Evolutionary conservation across 2,113 vertebrate species (phyloP), one percentile per base, ranked within the genome.

Genomic region (Corythornis madagascariensis): DNA sequence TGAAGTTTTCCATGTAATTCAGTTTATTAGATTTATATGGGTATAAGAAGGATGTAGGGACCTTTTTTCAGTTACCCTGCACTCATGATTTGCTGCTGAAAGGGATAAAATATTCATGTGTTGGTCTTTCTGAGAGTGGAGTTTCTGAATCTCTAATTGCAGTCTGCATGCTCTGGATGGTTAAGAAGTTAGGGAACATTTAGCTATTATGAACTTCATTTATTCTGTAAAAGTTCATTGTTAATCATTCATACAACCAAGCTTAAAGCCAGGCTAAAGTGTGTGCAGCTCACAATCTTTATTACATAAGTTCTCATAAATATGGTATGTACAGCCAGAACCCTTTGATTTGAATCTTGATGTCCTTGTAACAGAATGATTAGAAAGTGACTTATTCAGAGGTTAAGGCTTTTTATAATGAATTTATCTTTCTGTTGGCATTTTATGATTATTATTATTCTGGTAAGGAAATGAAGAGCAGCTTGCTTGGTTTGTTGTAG

Each of bases 311-410:
- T 85, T 50, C 86, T 86, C 80, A 65, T 95, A 76, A 96, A 94
- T 92, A 86, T 43, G 28, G 9, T 87, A 87, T 73, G 59, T 79
- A 82, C 73, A 57, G 45, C 40, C 63, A 89, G 83, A 85, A 94
- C 77, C 70, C 74, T 93, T 97, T 67, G 73, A 74, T 86, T 91
- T 91, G 63, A 87, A 73, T 88, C 64, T 70, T 56, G 87, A 85
- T 81, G 66, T 73, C 89, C 56, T n/a, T 80, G 75, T 93, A 79
- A 50, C 86, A 74, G 64, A 86, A 82, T 92, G 92, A 94, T 97
- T 95, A 96, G 90, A 95, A 96, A 93, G 59, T 92, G 94, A 94
- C 92, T 95, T 96, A 87, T 18, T 96, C 75, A 92, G 89, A 89
- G 77, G 86, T 94, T 90, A 94, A 81, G 74, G 19, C 64, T 87